A percentile compares a stretch with the other conserved stretches of the same genome.
Evolutionary conservation across 2,888 invertebrate species (phyloP).

Genomic region (Malthinus seriepunctatus): DNA sequence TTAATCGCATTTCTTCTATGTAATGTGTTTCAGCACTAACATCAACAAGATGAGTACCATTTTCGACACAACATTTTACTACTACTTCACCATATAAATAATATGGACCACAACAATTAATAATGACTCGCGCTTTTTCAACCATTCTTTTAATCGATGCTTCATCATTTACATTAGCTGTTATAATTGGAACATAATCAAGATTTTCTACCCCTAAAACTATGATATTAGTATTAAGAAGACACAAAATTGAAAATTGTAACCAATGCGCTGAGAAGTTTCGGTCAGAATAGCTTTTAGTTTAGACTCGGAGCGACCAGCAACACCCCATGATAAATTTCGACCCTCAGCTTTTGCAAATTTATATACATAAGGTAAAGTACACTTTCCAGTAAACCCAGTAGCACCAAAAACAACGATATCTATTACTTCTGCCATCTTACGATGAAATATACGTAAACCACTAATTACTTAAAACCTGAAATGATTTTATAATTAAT

Average conservation of each 20-base stretch:
- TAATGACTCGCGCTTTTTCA: conserved; percentile 71
- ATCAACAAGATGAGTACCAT: conserved; percentile 86
- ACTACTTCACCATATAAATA: conserved; percentile 88
- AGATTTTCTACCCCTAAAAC: conserved; percentile 60
- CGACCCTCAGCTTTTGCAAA: conserved; percentile 55
- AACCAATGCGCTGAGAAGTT: conserved; percentile 53
- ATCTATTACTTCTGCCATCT: conserved; percentile 62
- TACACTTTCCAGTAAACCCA: conserved; percentile 88
- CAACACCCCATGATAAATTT: conserved; percentile 81
- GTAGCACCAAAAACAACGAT: conserved; percentile 92
- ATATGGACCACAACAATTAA: conserved; percentile 94
- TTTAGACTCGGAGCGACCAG: conserved; percentile 73
- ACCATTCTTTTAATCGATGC: conserved; percentile 82
- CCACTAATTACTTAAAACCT: too few relatives aligned
- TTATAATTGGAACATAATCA: conserved; percentile 66
- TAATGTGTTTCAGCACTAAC: conserved; percentile 87
- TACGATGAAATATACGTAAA: neutral
- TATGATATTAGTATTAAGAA: neutral
- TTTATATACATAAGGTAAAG: conserved; percentile 57
- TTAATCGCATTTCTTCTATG: conserved; percentile 61
- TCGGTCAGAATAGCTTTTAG: conserved; percentile 46
- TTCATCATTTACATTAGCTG: conserved; percentile 78
- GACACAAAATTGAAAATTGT: too few relatives aligned
- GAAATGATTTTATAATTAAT: too few relatives aligned
- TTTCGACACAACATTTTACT: conserved; percentile 79